phyloP scores from a whole-genome alignment of 2,797 vertebrate species.

The Danio albolineatus region DNA sequence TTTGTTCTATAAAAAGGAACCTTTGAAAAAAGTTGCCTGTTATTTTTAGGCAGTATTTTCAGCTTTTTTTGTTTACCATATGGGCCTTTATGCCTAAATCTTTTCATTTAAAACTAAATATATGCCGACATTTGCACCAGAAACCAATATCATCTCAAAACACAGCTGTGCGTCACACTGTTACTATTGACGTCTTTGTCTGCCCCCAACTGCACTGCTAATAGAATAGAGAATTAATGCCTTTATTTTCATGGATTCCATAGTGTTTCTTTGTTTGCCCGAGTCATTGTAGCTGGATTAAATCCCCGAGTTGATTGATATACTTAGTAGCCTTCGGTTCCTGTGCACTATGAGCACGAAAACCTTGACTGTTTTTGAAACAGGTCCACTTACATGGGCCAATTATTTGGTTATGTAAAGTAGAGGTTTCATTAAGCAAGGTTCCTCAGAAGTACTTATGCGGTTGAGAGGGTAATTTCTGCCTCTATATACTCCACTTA shows the following conservation, averaged over 20 bases:
- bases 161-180: neutral
- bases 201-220: neutral
- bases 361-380: neutral
- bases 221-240: neutral
- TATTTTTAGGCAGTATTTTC: neutral
- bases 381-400: slow-evolving; percentile 13
- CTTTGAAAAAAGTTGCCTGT: too few species aligned
- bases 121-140: neutral
- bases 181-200: neutral
- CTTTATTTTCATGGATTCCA: neutral
- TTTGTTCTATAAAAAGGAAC: too few species aligned
- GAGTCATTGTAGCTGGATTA: neutral
- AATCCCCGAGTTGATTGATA: slow-evolving; percentile 1
- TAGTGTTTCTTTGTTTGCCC: neutral
- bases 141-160: neutral
- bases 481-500: slow-evolving; percentile 31
- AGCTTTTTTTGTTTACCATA: neutral
- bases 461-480: slow-evolving; percentile 46
- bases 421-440: slow-evolving; percentile 37
- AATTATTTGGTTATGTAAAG: slow-evolving; percentile 50
- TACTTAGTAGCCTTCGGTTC: neutral
- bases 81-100: neutral
- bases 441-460: slow-evolving; percentile 36
- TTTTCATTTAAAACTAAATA: neutral
- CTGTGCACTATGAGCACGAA: neutral